phyloP scores from a whole-genome alignment of 2,797 vertebrate genomes.

The Xenentodon cancila region DNA sequence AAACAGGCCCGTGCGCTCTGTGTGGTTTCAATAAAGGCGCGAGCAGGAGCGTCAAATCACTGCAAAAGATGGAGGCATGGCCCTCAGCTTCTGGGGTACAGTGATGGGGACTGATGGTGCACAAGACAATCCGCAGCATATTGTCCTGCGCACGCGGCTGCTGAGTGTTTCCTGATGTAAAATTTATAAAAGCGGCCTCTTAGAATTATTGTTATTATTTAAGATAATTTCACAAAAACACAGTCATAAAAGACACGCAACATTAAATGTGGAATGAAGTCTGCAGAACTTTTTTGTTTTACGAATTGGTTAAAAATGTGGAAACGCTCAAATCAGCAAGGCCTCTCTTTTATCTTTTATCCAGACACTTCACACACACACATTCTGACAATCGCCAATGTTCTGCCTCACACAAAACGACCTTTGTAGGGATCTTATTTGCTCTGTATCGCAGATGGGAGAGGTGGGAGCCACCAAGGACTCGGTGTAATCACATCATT shows the following conservation, averaged over 20 bases:
- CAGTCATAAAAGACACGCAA: constrained; percentile 21
- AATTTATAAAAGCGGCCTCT: constrained; percentile 20
- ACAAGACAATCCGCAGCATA: too few relatives aligned
- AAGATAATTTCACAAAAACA: constrained; percentile 16
- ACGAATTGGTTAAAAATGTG: constrained; percentile 30
- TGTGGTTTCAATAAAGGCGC: constrained; percentile 71
- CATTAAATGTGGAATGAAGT: constrained; percentile 17
- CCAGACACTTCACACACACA: constrained; percentile 10
- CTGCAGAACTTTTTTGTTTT: constrained; percentile 4
- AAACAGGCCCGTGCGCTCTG: constrained; percentile 76
- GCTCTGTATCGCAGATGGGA: constrained; percentile 37
- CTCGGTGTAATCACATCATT: constrained; percentile 52
- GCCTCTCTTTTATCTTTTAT: not conserved
- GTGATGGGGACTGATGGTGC: too few relatives aligned
- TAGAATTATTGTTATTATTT: constrained; percentile 9
- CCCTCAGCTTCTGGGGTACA: not conserved
- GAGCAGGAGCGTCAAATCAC: constrained; percentile 51
- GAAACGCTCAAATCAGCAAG: constrained; percentile 35
- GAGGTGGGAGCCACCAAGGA: constrained; percentile 26
- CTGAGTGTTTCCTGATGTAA: constrained; percentile 33
- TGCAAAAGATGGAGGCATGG: constrained; percentile 27
- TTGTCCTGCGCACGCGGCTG: too few relatives aligned
- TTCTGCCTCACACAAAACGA: constrained; percentile 30
- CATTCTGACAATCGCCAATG: constrained; percentile 20
- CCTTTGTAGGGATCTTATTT: constrained; percentile 37